Evolutionary conservation across 2,888 invertebrate genomes (phyloP).

Genomic region (Leucophenga montana): DNA sequence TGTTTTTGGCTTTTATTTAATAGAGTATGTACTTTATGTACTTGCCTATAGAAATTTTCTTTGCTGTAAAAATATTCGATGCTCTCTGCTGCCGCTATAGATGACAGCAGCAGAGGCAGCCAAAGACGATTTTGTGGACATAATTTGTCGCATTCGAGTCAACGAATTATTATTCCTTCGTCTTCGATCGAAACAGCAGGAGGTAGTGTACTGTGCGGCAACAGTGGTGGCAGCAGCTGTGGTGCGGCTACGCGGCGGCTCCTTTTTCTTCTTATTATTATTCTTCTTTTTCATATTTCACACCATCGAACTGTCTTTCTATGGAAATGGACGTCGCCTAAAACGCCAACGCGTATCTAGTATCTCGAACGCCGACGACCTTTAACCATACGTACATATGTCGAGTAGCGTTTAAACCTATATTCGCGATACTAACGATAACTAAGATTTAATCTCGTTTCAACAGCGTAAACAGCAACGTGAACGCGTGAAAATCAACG

Average conservation of each 20-base stretch:
- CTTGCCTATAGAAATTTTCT: no score
- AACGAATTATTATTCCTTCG: conserved; percentile 50
- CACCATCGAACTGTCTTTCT: not conserved
- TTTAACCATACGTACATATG: no score
- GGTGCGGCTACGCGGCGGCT: conserved; percentile 41
- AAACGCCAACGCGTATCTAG: not conserved
- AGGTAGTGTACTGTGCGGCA: conserved; percentile 56
- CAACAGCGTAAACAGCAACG: conserved; percentile 14
- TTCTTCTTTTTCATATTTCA: not conserved
- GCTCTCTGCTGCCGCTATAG: conserved; percentile 6
- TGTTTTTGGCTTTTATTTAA: not conserved
- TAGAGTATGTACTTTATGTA: no score
- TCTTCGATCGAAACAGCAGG: conserved; percentile 54
- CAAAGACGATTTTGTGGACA: conserved; percentile 22
- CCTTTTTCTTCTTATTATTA: conserved; percentile 27
- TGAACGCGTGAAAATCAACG: not conserved
- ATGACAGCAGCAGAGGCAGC: conserved; percentile 3
- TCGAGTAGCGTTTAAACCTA: conserved; percentile 6
- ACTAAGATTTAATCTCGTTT: conserved; percentile 26
- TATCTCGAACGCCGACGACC: conserved; percentile 11
- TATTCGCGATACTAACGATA: conserved; percentile 15
- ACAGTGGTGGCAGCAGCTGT: conserved; percentile 40
- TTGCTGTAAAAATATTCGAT: no score
- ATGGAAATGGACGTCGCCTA: no score
- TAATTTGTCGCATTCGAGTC: conserved; percentile 40